Evolutionary conservation across 92 coral and sea anemone genomes (phyloP).

Genomic region (Bergia sp.): DNA sequence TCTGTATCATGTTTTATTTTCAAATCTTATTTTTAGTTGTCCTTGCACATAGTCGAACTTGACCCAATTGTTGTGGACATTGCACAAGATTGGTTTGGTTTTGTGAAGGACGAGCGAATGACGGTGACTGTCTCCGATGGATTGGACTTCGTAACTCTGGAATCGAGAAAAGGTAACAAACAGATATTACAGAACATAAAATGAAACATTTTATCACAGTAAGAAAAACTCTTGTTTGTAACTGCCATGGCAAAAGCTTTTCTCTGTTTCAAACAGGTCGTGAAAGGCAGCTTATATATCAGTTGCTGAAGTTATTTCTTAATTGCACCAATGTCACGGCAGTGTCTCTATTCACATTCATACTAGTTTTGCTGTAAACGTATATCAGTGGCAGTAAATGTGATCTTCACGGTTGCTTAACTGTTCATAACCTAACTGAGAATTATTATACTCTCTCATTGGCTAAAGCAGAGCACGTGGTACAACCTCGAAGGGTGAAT

Average conservation of each 20-base stretch:
- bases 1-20: background rate
- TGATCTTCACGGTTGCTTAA: too few species aligned
- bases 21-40: conserved; percentile 41
- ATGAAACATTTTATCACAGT: background rate
- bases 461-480: too few species aligned
- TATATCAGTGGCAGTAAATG: too few species aligned
- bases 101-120: conserved; percentile 83
- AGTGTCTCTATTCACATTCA: too few species aligned
- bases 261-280: background rate
- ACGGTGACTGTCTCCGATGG: conserved; percentile 76
- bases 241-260: background rate
- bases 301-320: too few species aligned
- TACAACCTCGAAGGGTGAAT: too few species aligned
- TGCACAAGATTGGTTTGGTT: conserved; percentile 85
- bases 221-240: background rate
- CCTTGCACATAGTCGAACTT: conserved; percentile 74
- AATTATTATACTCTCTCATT: too few species aligned
- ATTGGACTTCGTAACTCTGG: conserved; percentile 59
- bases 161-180: conserved; percentile 60
- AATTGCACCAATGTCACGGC: too few species aligned
- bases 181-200: background rate
- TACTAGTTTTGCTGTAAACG: too few species aligned
- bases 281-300: background rate
- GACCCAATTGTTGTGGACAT: conserved; percentile 72
- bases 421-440: too few species aligned